Percentiles rank a stretch among this genome's conserved stretches.
Conservation (phyloP, 2,888 invertebrate genomes). For the Ophion ventricosus region DNA sequence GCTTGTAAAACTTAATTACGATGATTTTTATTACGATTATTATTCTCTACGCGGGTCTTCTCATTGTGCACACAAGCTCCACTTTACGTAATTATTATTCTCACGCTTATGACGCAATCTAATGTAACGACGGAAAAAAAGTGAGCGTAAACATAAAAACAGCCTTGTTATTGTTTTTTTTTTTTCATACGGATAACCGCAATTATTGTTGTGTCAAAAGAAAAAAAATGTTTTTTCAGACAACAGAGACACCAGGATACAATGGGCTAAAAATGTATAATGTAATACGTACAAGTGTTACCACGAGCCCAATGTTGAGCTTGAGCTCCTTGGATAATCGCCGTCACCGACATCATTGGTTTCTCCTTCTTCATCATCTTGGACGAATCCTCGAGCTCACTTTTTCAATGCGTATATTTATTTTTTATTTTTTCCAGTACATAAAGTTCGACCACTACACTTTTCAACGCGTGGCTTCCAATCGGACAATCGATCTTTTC, state of each 20-base stretch:
- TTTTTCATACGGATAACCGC: too few relatives aligned
- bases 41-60: not conserved
- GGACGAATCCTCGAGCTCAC: conserved; percentile 49
- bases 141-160: not conserved
- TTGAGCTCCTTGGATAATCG: conserved; percentile 89
- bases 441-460: conserved; percentile 39
- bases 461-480: not conserved
- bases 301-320: conserved; percentile 87
- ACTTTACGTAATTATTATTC: conserved; percentile 32
- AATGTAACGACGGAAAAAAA: not conserved
- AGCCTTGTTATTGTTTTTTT: not conserved
- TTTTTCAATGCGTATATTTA: not conserved
- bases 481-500: conserved; percentile 2
- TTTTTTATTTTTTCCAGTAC: not conserved
- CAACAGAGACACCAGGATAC: not conserved
- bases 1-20: not conserved
- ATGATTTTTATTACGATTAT: conserved; percentile 20
- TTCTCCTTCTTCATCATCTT: conserved; percentile 93
- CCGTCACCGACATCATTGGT: conserved; percentile 93
- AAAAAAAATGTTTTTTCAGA: not conserved
- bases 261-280: not conserved
- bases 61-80: conserved; percentile 3
- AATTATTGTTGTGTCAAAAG: not conserved
- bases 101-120: conserved; percentile 11
- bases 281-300: conserved; percentile 83